Conservation (phyloP, 2,797 vertebrate species). For the Platyrinchus mystaceus region DNA sequence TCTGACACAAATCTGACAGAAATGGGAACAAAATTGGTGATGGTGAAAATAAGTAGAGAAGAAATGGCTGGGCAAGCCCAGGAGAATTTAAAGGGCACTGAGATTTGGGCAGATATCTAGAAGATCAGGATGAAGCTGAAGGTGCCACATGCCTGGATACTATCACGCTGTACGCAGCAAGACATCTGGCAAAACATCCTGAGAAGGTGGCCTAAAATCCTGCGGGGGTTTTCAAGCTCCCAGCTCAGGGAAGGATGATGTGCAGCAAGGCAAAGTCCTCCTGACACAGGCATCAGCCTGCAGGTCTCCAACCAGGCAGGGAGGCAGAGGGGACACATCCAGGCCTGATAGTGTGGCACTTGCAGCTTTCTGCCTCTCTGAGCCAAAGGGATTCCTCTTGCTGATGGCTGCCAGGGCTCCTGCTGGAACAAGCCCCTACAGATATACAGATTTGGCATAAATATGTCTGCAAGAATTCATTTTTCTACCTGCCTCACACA, state of each 20-base stretch:
- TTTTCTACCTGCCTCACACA: not conserved
- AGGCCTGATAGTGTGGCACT: accelerated
- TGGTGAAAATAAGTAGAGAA: not conserved
- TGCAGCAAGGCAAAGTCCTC: not conserved
- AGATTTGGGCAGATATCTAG: not conserved
- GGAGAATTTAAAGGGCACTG: not conserved
- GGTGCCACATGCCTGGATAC: not conserved
- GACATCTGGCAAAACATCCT: not conserved
- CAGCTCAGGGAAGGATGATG: accelerated
- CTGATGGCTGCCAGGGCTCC: not conserved
- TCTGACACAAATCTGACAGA: not conserved
- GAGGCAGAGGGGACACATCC: accelerated
- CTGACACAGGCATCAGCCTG: not conserved
- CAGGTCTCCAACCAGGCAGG: not conserved
- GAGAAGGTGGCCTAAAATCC: not conserved
- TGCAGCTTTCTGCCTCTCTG: not conserved
- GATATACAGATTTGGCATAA: not conserved
- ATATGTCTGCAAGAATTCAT: not conserved
- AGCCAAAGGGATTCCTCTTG: not conserved
- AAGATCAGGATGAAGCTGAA: not conserved
- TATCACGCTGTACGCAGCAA: accelerated
- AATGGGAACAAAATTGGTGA: not conserved
- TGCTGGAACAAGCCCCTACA: not conserved
- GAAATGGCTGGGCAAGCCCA: not conserved
- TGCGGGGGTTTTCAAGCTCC: not conserved